phyloP scores from a whole-genome alignment of 2,888 invertebrate genomes.

The Branchellion lobata region DNA sequence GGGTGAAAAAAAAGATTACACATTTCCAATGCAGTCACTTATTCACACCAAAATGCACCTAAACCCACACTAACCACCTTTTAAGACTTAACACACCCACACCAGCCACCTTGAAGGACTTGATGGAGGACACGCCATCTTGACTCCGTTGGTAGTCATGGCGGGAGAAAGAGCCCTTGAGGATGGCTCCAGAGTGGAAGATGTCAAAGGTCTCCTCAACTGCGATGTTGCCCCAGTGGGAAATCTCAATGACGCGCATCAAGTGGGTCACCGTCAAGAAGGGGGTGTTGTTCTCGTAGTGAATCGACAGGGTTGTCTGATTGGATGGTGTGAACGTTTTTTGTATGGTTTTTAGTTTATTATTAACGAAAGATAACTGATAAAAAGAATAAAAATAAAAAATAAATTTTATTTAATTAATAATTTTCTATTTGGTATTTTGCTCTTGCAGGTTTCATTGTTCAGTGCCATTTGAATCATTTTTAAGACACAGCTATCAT shows the following conservation, averaged over 20 bases:
- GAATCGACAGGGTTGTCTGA: conserved; percentile 73
- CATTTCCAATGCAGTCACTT: no score
- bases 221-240: conserved; percentile 99
- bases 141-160: conserved; percentile 94
- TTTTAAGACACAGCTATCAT: no score
- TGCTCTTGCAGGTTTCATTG: no score
- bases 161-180: conserved; percentile 92
- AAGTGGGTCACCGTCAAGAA: conserved; percentile 88
- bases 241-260: conserved; percentile 86
- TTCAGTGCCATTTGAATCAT: no score
- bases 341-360: neutral
- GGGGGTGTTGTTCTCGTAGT: conserved; percentile 93
- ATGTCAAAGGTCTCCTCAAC: conserved; percentile 91
- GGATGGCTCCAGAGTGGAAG: conserved; percentile 83
- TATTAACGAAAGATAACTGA: neutral
- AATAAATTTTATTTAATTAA: no score
- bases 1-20: no score
- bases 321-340: conserved; percentile 23
- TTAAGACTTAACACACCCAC: neutral
- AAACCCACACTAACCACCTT: no score
- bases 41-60: neutral
- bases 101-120: conserved; percentile 76
- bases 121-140: conserved; percentile 83
- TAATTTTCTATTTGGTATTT: no score
- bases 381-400: neutral